Conservation (phyloP, 2,888 invertebrate species). For the Glaucopsyche alexis region DNA sequence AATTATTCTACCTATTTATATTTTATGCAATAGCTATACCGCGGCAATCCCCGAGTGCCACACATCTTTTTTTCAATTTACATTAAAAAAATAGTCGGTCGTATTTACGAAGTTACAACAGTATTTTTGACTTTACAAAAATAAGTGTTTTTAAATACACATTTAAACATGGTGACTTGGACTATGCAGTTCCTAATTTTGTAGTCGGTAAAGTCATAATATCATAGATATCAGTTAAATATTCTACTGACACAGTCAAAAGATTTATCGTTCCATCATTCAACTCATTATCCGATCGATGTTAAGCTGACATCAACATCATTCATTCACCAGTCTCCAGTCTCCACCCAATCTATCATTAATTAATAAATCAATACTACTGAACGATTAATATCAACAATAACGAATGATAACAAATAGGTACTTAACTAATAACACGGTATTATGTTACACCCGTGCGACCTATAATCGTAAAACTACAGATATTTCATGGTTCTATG, state of each 20-base stretch:
- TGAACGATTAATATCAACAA: neutral
- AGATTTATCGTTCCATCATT: conserved; percentile 15
- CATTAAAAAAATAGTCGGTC: no score
- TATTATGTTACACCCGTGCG: neutral
- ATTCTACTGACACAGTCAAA: conserved; percentile 4
- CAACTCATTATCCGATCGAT: conserved; percentile 16
- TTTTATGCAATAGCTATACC: no score
- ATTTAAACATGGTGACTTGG: no score
- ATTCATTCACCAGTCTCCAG: neutral
- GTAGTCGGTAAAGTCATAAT: no score
- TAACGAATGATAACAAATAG: neutral
- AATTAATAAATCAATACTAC: conserved; percentile 4
- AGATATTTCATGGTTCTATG: neutral
- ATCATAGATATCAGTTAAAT: neutral
- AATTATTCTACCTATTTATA: no score
- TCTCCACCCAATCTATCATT: neutral
- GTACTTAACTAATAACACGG: neutral
- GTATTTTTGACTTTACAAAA: no score
- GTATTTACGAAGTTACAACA: no score
- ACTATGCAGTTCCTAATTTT: no score
- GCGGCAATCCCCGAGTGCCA: no score
- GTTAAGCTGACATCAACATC: neutral
- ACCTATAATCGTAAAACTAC: neutral
- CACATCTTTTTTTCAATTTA: no score
- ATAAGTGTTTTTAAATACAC: no score